These are phyloP conservation scores for Thymelicus sylvestris DNA, from an alignment of 2,888 invertebrate genomes.

Conservation along the genomic window DNA sequence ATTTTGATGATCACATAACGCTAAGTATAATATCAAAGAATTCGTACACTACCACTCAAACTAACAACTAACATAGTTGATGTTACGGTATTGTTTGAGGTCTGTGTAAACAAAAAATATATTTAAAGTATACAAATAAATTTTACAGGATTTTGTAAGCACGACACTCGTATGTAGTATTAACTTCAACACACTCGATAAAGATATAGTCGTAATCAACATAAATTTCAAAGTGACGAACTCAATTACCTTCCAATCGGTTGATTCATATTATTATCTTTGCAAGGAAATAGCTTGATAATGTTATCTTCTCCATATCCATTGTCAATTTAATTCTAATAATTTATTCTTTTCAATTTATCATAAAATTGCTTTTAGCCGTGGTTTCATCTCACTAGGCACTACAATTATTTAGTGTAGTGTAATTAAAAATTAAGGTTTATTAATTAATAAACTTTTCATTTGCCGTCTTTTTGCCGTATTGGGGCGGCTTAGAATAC, in stretches of 20 bases:
- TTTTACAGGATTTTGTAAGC: not conserved
- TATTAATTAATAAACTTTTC: too few relatives aligned
- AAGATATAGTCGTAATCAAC: not conserved
- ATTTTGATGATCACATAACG: conserved; percentile 21
- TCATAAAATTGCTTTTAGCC: not conserved
- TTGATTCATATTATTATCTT: conserved; percentile 70
- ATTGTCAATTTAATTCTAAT: not conserved
- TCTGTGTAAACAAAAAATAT: not conserved
- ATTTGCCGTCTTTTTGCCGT: too few relatives aligned
- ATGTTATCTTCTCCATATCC: conserved; percentile 44
- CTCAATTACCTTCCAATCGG: conserved; percentile 54
- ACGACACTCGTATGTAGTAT: not conserved
- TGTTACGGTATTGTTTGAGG: not conserved
- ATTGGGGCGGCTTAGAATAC: too few relatives aligned
- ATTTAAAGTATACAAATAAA: not conserved
- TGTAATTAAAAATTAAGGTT: too few relatives aligned
- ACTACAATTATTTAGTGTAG: too few relatives aligned
- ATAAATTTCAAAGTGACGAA: conserved; percentile 47
- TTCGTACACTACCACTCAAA: not conserved
- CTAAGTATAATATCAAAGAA: not conserved
- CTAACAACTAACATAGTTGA: not conserved
- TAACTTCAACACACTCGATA: not conserved
- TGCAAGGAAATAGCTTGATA: conserved; percentile 65
- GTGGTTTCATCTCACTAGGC: too few relatives aligned
- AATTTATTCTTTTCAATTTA: not conserved